phyloP scores from a whole-genome alignment of 2,113 vertebrate genomes.

The Neolamprologus sp. region DNA sequence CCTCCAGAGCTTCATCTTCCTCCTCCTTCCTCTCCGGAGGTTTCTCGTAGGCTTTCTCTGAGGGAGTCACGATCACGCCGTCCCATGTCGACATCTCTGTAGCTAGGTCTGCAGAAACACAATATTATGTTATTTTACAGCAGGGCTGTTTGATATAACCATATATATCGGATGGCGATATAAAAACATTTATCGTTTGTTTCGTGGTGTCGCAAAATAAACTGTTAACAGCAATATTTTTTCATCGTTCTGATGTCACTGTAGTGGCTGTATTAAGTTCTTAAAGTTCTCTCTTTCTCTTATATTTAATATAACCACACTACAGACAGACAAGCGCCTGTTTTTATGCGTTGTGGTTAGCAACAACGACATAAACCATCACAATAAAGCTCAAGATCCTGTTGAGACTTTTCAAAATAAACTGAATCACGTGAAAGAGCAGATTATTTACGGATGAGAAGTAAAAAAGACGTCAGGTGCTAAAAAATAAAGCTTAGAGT shows the following conservation, averaged over 20 bases:
- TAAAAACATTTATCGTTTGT: too few relatives aligned
- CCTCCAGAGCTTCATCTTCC: constrained; percentile 88
- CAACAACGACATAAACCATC: too few relatives aligned
- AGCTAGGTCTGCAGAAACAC: constrained; percentile 75
- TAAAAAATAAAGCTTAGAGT: fast-evolving
- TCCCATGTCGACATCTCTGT: constrained; percentile 97
- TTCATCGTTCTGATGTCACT: fast-evolving
- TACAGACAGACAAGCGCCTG: fast-evolving
- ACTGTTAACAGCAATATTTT: fast-evolving
- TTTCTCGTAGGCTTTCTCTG: constrained; percentile 95
- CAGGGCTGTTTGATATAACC: fast-evolving
- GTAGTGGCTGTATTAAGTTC: fast-evolving
- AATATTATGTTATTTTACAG: neutral
- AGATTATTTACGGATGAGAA: too few relatives aligned
- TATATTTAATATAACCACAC: too few relatives aligned
- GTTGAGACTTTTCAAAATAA: too few relatives aligned
- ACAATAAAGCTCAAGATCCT: too few relatives aligned
- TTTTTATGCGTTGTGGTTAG: fast-evolving
- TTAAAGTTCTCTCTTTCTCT: too few relatives aligned
- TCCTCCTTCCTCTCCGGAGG: constrained; percentile 95
- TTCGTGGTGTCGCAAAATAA: too few relatives aligned
- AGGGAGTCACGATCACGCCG: constrained; percentile 93
- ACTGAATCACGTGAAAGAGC: too few relatives aligned
- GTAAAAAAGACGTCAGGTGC: too few relatives aligned
- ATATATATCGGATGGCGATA: fast-evolving